phyloP scores from a whole-genome alignment of 2,113 vertebrate species.

The Synchiropus splendidus region DNA sequence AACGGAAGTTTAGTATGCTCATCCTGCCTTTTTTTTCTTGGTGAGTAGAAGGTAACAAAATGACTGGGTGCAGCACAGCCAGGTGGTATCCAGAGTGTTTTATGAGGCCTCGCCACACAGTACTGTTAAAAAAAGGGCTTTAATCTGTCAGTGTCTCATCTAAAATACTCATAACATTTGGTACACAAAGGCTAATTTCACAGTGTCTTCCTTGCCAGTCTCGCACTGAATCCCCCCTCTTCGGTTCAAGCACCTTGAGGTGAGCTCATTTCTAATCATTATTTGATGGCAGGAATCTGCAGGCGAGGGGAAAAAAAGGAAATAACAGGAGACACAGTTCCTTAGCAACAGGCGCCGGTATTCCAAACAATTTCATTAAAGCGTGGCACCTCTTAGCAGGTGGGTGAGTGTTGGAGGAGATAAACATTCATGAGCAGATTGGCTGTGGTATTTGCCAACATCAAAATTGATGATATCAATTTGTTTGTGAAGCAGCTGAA shows the following conservation, averaged over 20 bases:
- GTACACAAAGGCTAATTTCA: constrained; percentile 37
- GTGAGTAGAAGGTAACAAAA: too few relatives aligned
- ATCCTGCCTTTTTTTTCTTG: too few relatives aligned
- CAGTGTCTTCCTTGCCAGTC: constrained; percentile 66
- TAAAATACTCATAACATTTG: too few relatives aligned
- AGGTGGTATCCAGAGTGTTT: too few relatives aligned
- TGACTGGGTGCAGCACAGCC: too few relatives aligned
- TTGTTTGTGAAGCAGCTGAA: constrained; percentile 88
- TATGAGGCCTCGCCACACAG: too few relatives aligned
- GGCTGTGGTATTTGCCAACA: constrained; percentile 96
- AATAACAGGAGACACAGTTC: constrained; percentile 84
- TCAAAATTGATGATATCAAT: constrained; percentile 95
- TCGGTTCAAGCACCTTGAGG: constrained; percentile 86
- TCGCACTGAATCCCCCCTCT: constrained; percentile 79
- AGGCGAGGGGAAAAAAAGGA: constrained; percentile 78
- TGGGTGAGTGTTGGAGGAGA: constrained; percentile 95
- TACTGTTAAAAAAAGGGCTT: background rate
- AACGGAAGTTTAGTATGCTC: too few relatives aligned
- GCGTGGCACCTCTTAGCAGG: constrained; percentile 98
- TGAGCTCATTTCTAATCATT: constrained; percentile 97
- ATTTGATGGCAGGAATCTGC: constrained; percentile 97
- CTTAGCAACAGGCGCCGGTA: constrained; percentile 96
- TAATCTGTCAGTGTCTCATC: background rate
- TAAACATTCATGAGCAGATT: constrained; percentile 97
- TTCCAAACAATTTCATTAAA: constrained; percentile 99